Evolutionary conservation across 2,113 vertebrate species (phyloP).

Genomic region (Symphodus melops): DNA sequence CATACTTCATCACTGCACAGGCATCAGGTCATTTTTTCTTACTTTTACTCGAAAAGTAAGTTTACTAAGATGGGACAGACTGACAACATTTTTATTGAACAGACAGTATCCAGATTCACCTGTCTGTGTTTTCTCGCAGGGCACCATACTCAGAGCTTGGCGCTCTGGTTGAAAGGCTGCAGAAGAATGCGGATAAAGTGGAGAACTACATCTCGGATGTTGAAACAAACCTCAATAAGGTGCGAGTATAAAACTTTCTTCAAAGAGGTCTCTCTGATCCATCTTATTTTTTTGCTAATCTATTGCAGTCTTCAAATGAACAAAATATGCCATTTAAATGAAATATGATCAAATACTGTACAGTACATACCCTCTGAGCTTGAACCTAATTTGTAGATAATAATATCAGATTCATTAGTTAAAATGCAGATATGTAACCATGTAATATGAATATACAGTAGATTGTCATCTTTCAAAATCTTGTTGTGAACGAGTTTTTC

Average conservation of each 20-base stretch:
- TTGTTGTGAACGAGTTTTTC: too few species aligned
- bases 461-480: too few species aligned
- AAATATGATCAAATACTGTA: too few species aligned
- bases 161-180: constrained; percentile 91
- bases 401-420: too few species aligned
- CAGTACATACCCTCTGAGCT: too few species aligned
- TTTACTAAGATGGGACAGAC: neutral
- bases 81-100: neutral
- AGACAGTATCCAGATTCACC: neutral
- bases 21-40: too few species aligned
- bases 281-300: neutral
- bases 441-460: too few species aligned
- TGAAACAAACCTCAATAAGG: constrained; percentile 92
- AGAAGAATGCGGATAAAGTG: constrained; percentile 96
- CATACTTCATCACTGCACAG: too few species aligned
- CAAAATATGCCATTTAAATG: neutral
- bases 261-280: neutral
- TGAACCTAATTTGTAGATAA: too few species aligned
- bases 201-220: constrained; percentile 94
- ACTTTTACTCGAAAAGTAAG: too few species aligned
- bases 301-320: neutral
- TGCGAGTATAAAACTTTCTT: constrained; percentile 48
- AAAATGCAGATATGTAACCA: too few species aligned
- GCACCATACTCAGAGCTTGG: constrained; percentile 85
- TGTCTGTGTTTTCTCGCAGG: constrained; percentile 66